Evolutionary conservation across 1,140 invertebrate species (phyloP).

Genomic region (Drosophila trapezifrons): DNA sequence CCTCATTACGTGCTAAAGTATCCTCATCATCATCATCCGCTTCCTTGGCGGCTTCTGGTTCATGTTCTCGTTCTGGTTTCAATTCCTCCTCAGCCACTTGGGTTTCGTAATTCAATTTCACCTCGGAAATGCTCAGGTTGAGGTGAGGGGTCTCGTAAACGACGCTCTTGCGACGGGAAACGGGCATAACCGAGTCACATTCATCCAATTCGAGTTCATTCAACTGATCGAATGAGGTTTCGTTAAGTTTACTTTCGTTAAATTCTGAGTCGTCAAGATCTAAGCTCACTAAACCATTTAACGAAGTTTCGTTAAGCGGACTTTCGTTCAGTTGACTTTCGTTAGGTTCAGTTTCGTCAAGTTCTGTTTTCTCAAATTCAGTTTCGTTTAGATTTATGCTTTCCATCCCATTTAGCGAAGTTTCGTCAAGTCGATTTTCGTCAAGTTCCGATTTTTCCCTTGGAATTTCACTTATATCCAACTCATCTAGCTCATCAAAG

Average conservation of each 20-base stretch:
- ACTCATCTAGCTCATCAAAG: slow-evolving; percentile 16
- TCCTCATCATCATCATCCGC: slow-evolving; percentile 29
- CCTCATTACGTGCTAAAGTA: slow-evolving; percentile 53
- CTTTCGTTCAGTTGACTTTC: slow-evolving; percentile 1
- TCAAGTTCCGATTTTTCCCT: slow-evolving; percentile 1
- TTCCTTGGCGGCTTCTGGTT: slow-evolving; percentile 28
- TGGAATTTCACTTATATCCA: slow-evolving; percentile 16
- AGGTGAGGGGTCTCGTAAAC: slow-evolving; percentile 76
- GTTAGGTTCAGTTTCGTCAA: neutral
- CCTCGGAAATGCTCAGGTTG: slow-evolving; percentile 72
- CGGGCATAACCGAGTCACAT: slow-evolving; percentile 31
- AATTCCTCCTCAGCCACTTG: slow-evolving; percentile 33
- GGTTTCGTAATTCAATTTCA: slow-evolving; percentile 72
- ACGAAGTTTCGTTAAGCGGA: slow-evolving; percentile 4
- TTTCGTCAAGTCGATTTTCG: slow-evolving; percentile 1
- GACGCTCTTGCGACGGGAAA: slow-evolving; percentile 47
- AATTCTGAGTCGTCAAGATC: slow-evolving; percentile 27
- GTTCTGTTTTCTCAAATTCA: neutral
- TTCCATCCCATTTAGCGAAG: neutral
- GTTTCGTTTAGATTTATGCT: slow-evolving; percentile 13
- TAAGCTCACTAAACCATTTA: slow-evolving; percentile 7
- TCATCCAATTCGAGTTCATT: slow-evolving; percentile 28
- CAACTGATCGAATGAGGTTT: slow-evolving; percentile 34
- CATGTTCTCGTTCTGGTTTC: neutral
- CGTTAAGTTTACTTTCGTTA: slow-evolving; percentile 34